Evolutionary conservation across 2,797 vertebrate species (phyloP).

Genomic region (Eulemur albifrons): DNA sequence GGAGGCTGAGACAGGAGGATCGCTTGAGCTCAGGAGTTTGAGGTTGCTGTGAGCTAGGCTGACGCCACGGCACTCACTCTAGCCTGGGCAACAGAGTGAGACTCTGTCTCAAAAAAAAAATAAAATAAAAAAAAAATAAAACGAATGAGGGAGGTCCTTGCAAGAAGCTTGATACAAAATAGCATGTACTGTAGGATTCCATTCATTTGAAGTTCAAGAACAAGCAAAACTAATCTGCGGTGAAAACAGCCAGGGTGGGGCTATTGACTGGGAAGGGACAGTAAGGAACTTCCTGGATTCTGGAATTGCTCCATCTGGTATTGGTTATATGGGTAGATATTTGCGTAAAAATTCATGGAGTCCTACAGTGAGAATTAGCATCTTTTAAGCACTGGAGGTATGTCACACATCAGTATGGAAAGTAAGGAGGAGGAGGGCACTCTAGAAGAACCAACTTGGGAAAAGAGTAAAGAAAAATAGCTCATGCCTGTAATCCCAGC

Average conservation of each 20-base stretch:
- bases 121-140: no score
- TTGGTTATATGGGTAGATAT: neutral
- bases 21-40: no score
- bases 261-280: neutral
- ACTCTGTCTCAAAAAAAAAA: no score
- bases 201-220: neutral
- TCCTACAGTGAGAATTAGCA: neutral
- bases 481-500: neutral
- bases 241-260: neutral
- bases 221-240: neutral
- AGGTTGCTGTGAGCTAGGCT: no score
- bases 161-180: slow-evolving; percentile 10
- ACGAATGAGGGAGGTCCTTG: neutral
- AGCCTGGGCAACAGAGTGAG: no score
- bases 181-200: neutral
- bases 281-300: neutral
- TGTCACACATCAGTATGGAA: neutral
- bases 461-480: neutral
- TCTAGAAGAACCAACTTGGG: neutral
- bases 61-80: no score
- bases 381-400: neutral
- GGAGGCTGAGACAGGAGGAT: no score
- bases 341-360: neutral
- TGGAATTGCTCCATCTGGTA: neutral
- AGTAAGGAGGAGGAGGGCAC: neutral